Evolutionary conservation across 1,140 invertebrate species (phyloP).

Genomic region (Monochamus saltuarius): DNA sequence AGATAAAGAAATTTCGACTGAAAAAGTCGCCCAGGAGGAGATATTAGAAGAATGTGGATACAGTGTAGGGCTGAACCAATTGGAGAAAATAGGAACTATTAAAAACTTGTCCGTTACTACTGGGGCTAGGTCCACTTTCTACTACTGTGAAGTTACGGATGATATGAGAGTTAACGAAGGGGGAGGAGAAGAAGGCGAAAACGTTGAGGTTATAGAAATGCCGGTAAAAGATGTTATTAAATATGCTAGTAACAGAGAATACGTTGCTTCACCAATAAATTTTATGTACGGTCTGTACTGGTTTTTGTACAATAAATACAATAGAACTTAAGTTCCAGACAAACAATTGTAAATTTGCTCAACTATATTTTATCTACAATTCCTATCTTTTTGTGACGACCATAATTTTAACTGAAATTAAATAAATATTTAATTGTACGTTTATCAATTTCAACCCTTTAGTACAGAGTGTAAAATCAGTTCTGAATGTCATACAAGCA

Average conservation of each 20-base stretch:
- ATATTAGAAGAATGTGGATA: conserved; percentile 95
- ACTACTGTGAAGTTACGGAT: conserved; percentile 90
- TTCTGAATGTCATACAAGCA: no score
- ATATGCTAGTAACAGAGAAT: conserved; percentile 64
- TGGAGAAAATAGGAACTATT: conserved; percentile 63
- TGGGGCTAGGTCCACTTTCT: conserved; percentile 76
- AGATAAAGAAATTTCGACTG: conserved; percentile 76
- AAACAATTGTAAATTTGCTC: no score
- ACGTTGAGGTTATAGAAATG: conserved; percentile 85
- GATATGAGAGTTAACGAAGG: conserved; percentile 73
- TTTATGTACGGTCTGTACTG: conserved; percentile 82
- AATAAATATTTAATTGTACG: no score
- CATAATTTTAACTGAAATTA: no score
- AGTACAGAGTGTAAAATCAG: no score
- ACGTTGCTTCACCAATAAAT: conserved; percentile 70
- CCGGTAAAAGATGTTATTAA: conserved; percentile 69
- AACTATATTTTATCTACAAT: no score
- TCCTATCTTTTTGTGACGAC: no score
- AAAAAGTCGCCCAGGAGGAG: conserved; percentile 84
- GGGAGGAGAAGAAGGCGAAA: conserved; percentile 47
- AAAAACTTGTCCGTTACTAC: conserved; percentile 74
- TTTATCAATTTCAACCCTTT: no score
- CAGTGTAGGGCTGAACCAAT: conserved; percentile 69
- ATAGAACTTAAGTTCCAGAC: conserved; percentile 8
- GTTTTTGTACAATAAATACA: conserved; percentile 64